A percentile compares a stretch with the other conserved stretches of the same genome.
Conservation (phyloP, 2,797 vertebrate genomes). For the Liparis tanakae region DNA sequence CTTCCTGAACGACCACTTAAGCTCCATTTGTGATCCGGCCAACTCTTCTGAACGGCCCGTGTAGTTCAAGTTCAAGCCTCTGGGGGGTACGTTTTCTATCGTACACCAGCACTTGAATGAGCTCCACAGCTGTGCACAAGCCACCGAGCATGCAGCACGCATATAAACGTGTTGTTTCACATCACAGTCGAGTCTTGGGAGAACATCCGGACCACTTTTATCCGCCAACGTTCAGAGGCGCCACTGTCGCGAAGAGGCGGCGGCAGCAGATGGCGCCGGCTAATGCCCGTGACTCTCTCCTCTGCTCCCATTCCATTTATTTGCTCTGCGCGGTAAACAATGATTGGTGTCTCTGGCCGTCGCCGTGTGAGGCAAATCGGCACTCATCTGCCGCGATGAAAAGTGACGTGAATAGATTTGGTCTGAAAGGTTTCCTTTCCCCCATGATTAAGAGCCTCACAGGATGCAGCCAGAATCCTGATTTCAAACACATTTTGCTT, state of each 20-base stretch:
- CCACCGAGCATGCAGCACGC: background rate
- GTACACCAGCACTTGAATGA: conserved; percentile 4
- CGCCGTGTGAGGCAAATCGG: conserved; percentile 52
- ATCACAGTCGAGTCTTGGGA: conserved; percentile 11
- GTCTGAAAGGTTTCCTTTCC: conserved; percentile 69
- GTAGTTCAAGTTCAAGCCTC: background rate
- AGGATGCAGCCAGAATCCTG: conserved; percentile 55
- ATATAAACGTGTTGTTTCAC: conserved; percentile 10
- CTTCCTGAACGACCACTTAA: no score
- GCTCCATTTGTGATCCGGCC: no score
- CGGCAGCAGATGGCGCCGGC: conserved; percentile 42
- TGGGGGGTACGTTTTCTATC: background rate
- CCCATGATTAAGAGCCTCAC: conserved; percentile 60
- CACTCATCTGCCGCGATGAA: conserved; percentile 59
- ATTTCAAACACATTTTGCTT: conserved; percentile 58
- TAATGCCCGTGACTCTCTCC: conserved; percentile 22
- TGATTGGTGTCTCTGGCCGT: conserved; percentile 45
- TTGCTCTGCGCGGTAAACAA: conserved; percentile 40
- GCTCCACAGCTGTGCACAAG: conserved; percentile 11
- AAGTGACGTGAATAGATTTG: conserved; percentile 67
- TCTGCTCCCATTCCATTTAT: conserved; percentile 34
- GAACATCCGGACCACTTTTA: conserved; percentile 13
- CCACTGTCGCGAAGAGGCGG: background rate
- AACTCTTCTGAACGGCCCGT: background rate
- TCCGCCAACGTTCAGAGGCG: conserved; percentile 30